Percentiles rank a stretch among this genome's conserved stretches.
phyloP scores from a whole-genome alignment of 1,140 invertebrate species.

The Piezodorus guildinii region DNA sequence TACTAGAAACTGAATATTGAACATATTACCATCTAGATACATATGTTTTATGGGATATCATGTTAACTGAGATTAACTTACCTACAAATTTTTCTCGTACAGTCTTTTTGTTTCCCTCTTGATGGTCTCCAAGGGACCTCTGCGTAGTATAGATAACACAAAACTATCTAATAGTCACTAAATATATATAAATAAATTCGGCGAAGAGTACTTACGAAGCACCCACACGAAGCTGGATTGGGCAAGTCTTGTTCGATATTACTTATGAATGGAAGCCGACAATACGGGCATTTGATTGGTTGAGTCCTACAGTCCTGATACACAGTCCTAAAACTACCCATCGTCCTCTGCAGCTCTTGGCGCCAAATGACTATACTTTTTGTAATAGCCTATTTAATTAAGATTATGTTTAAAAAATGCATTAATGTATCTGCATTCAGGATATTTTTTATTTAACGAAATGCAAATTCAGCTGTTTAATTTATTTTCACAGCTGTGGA shows the following conservation, averaged over 20 bases:
- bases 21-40: too few relatives aligned
- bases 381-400: too few relatives aligned
- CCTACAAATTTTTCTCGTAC: not conserved
- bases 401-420: too few relatives aligned
- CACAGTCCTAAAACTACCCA: not conserved
- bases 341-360: not conserved
- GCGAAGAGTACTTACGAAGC: not conserved
- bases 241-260: conserved; percentile 11
- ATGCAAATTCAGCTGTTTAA: too few relatives aligned
- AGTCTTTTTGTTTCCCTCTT: not conserved
- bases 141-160: not conserved
- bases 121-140: not conserved
- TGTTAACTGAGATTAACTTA: not conserved
- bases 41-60: too few relatives aligned
- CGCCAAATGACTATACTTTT: not conserved
- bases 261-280: conserved; percentile 15
- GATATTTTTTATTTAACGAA: too few relatives aligned
- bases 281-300: conserved; percentile 4
- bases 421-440: too few relatives aligned
- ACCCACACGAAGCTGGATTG: not conserved
- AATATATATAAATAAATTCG: not conserved
- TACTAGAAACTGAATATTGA: too few relatives aligned
- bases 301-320: not conserved
- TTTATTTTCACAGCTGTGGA: too few relatives aligned
- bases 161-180: not conserved